Evolutionary conservation across 53 echinoderm and acorn worm species (phyloP).

Genomic region (Holothuria leucospilota): DNA sequence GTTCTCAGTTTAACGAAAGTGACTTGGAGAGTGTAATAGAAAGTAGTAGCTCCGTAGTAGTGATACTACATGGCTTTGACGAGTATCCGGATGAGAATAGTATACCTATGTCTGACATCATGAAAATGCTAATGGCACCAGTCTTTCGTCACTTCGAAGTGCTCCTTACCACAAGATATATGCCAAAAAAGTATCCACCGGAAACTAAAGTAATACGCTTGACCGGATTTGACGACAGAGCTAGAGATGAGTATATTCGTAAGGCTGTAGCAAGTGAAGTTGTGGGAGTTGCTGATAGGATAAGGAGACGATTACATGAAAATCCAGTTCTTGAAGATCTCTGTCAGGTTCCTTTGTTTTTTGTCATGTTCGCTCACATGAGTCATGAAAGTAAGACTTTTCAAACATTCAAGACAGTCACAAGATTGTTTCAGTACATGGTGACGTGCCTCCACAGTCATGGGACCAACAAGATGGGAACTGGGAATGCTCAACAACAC

Average conservation of each 20-base stretch:
- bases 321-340: constrained; percentile 32
- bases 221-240: constrained; percentile 32
- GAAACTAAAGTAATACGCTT: background rate
- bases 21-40: background rate
- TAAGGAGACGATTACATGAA: constrained; percentile 12
- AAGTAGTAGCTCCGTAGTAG: background rate
- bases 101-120: background rate
- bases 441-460: constrained; percentile 11
- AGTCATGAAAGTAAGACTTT: constrained; percentile 28
- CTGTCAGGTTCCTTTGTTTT: constrained; percentile 46
- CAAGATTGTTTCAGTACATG: constrained; percentile 29
- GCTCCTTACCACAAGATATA: constrained; percentile 8
- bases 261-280: constrained; percentile 14
- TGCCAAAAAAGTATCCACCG: constrained; percentile 6
- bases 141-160: constrained; percentile 11
- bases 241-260: constrained; percentile 25
- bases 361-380: constrained; percentile 42
- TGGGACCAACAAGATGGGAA: background rate
- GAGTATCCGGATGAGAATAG: constrained; percentile 24
- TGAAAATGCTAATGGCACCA: background rate
- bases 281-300: background rate
- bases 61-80: constrained; percentile 17
- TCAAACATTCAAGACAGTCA: constrained; percentile 34
- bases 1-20: background rate
- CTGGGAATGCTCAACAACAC: background rate